Conservation (phyloP, 2,113 vertebrate genomes). For the Chloebia gouldiae region DNA sequence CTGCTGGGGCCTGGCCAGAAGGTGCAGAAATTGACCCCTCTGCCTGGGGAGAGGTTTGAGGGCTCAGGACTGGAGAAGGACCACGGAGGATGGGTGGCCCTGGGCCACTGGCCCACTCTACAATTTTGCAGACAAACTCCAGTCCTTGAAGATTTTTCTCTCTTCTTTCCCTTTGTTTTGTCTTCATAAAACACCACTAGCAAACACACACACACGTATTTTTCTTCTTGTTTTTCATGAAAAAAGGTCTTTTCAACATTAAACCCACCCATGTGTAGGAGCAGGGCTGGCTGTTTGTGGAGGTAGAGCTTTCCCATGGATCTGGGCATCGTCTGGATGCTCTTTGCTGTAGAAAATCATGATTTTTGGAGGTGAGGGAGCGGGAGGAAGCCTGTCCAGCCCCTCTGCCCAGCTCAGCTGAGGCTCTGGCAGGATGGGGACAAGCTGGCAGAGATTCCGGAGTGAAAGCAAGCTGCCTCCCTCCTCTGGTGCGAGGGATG, state of each 20-base stretch:
- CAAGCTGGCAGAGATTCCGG: neutral
- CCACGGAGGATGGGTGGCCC: accelerated
- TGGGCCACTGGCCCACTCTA: accelerated
- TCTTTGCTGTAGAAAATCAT: neutral
- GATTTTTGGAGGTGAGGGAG: neutral
- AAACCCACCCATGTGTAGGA: neutral
- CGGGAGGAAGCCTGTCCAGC: accelerated
- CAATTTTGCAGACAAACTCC: neutral
- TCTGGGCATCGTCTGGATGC: accelerated
- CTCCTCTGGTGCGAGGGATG: neutral
- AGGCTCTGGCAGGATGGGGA: neutral
- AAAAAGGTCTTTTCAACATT: neutral
- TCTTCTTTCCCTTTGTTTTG: neutral
- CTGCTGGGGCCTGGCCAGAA: neutral
- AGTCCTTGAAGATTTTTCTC: neutral
- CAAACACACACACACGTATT: accelerated
- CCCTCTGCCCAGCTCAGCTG: accelerated
- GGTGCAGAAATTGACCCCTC: neutral
- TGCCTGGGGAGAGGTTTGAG: neutral
- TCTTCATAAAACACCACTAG: neutral
- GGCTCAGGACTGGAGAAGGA: neutral
- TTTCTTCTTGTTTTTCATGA: neutral
- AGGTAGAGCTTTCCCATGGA: neutral
- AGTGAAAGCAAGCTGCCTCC: neutral
- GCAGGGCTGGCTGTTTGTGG: neutral